phyloP scores from a whole-genome alignment of 1,140 invertebrate species.

The Drosophila sturtevanti region DNA sequence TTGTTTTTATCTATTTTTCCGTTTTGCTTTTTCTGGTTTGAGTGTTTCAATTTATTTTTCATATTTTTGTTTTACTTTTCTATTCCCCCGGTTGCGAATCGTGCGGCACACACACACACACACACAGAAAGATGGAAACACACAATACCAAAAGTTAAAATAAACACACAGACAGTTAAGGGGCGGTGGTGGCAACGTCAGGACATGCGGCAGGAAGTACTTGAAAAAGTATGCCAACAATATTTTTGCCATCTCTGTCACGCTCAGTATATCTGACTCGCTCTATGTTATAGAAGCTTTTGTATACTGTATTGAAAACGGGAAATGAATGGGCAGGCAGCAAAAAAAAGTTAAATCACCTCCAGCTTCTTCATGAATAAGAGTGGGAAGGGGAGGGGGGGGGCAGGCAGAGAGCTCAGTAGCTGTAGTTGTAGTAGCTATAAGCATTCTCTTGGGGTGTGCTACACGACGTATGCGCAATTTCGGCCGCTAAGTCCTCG shows the following conservation, averaged over 20 bases:
- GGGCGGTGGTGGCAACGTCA: conserved; percentile 11
- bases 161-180: conserved; percentile 47
- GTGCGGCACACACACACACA: conserved; percentile 31
- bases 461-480: conserved; percentile 60
- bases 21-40: conserved; percentile 20
- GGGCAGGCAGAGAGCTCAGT: neutral
- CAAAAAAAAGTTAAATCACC: conserved; percentile 73
- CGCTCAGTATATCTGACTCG: neutral
- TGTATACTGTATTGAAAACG: conserved; percentile 66
- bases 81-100: conserved; percentile 46
- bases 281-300: conserved; percentile 45
- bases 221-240: conserved; percentile 79
- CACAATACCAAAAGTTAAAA: conserved; percentile 74
- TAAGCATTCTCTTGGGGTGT: conserved; percentile 27
- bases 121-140: no score
- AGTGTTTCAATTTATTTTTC: conserved; percentile 79
- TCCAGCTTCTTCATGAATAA: conserved; percentile 44
- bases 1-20: neutral
- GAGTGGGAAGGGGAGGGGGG: no score
- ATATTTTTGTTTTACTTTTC: conserved; percentile 78
- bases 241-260: conserved; percentile 55
- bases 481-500: conserved; percentile 55
- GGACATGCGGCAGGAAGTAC: conserved; percentile 70
- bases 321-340: conserved; percentile 74
- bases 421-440: conserved; percentile 22